Evolutionary conservation across 2,113 vertebrate species (phyloP).

Genomic region (Lophius piscatorius): DNA sequence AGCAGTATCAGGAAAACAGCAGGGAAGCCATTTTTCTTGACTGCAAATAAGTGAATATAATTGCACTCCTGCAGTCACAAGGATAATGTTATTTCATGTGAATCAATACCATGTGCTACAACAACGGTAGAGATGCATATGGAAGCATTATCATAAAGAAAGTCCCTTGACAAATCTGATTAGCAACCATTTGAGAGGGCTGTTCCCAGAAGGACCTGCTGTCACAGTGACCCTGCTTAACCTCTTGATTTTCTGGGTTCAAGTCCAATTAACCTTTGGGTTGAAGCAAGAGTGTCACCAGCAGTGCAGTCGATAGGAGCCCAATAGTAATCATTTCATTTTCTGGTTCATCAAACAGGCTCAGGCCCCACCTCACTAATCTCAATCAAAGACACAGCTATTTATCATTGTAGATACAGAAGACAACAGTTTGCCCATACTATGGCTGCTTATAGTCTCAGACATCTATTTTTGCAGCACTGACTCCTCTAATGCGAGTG

Average conservation of each 20-base stretch:
- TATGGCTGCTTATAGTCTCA: constrained; percentile 70
- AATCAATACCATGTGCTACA: constrained; percentile 70
- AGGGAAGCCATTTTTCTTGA: constrained; percentile 53
- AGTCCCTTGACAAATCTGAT: constrained; percentile 88
- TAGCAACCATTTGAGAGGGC: constrained; percentile 88
- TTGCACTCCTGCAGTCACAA: constrained; percentile 55
- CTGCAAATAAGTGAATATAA: constrained; percentile 62
- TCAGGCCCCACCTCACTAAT: constrained; percentile 86
- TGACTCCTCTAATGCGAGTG: too few species aligned
- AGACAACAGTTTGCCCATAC: constrained; percentile 77
- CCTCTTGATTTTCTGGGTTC: constrained; percentile 98
- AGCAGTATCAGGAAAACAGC: constrained; percentile 51
- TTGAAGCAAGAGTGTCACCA: constrained; percentile 88
- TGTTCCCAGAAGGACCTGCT: constrained; percentile 87
- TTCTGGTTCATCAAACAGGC: constrained; percentile 93
- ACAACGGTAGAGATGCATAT: constrained; percentile 64
- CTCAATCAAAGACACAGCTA: constrained; percentile 86
- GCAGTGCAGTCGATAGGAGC: constrained; percentile 90
- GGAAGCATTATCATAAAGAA: constrained; percentile 79
- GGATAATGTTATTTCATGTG: constrained; percentile 70
- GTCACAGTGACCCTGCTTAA: constrained; percentile 90
- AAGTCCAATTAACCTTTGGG: constrained; percentile 98
- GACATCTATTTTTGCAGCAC: too few species aligned
- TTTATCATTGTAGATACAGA: constrained; percentile 86
- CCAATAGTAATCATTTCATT: constrained; percentile 95